phyloP scores from a whole-genome alignment of 2,888 invertebrate genomes.

The Darwinula stevensoni region DNA sequence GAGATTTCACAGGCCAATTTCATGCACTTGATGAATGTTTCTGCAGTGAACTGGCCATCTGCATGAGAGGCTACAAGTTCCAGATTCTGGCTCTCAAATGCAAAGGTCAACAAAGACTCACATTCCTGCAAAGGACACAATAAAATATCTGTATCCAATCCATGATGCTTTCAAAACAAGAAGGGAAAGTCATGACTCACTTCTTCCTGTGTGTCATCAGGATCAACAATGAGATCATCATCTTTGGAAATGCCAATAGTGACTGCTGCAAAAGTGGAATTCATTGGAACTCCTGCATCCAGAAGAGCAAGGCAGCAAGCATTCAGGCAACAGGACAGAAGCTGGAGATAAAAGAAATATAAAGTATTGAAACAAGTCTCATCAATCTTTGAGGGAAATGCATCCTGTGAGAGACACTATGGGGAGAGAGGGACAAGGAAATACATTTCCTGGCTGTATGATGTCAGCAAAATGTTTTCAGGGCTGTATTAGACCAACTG shows the following conservation, averaged over 20 bases:
- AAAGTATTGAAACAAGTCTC: background rate
- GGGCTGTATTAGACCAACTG: no score
- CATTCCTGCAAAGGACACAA: slow-evolving; percentile 18
- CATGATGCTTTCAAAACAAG: background rate
- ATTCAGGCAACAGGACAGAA: slow-evolving; percentile 51
- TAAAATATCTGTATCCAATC: background rate
- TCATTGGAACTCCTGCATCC: slow-evolving; percentile 54
- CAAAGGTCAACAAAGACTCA: slow-evolving; percentile 33
- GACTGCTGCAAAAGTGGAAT: slow-evolving; percentile 45
- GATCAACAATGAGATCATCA: slow-evolving; percentile 30
- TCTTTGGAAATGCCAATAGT: slow-evolving; percentile 33
- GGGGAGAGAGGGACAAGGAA: no score
- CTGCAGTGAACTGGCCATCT: slow-evolving; percentile 32
- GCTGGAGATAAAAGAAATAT: no score
- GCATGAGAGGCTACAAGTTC: slow-evolving; percentile 32
- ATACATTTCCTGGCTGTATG: no score
- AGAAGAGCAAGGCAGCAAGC: slow-evolving; percentile 49
- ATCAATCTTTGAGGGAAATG: no score
- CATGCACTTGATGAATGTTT: slow-evolving; percentile 32
- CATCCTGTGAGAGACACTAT: no score
- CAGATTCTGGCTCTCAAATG: slow-evolving; percentile 33
- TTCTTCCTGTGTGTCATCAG: slow-evolving; percentile 20
- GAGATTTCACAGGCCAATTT: slow-evolving; percentile 32
- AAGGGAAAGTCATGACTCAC: no score
- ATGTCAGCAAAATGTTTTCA: no score